Evolutionary conservation across 2,888 invertebrate species (phyloP), one percentile per base, ranked within the genome.

Genomic region (Eumerus sabulonum): DNA sequence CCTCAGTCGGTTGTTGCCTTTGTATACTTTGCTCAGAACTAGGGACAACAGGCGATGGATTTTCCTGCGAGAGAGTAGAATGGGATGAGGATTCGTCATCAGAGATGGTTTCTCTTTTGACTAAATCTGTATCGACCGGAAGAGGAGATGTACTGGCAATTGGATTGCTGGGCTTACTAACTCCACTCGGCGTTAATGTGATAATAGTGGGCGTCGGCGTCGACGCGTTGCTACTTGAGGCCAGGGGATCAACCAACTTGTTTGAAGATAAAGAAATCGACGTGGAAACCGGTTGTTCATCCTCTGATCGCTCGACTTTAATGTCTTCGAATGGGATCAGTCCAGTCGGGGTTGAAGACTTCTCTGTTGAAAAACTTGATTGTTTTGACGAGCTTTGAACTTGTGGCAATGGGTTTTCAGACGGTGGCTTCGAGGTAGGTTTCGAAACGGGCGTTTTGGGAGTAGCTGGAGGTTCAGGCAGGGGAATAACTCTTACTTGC

Each of bases 101-200:
- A 5, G 86, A 85, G 9, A 86, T 12, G 0, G 85, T 73, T 68
- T 87, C 87, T 27, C 85, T 82, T 54, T 87, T 87, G 1, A 85
- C 82, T 5, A 57, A 19, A 14, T 77, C 67, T 1, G 63, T 18
- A 35, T 72, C 45, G 12, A 73, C 14, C 5, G 57, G 45, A 19
- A 76, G n/a, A 0, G 19, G 13, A 13, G 42, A 56, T 9, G 56
- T 44, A 17, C 42, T 57, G 9, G 9, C 4, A 16, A 19, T 18
- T 35, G n/a, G 27, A n/a, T 19, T 1, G 14, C 13, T 3, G 7
- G 42, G 9, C 50, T 50, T 56, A 11, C 9, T 1, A 0, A 9
- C 40, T 9, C 27, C 56, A 47, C 17, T 45, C n/a, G 47, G 11
- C 12, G 40, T 19, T 9, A 57, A 40, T 13, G 18, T 9, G 7